Conservation (phyloP, 2,113 vertebrate genomes). For the Pelobates fuscus region DNA sequence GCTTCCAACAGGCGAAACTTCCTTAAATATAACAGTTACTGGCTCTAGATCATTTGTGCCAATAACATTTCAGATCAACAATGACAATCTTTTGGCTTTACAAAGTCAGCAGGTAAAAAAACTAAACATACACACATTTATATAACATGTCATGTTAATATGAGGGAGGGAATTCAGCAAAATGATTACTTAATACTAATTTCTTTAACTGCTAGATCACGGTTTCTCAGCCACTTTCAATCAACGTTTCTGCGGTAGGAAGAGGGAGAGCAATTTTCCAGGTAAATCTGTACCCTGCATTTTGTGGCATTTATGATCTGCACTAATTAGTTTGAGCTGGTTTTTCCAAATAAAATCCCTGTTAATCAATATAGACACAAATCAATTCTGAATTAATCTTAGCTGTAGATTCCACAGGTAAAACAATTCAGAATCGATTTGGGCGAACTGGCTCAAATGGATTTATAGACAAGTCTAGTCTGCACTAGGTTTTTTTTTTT, state of each 20-base stretch:
- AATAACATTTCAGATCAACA: slow-evolving; percentile 28
- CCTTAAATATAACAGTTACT: slow-evolving; percentile 28
- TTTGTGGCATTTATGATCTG: background rate
- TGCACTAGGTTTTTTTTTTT: too few species aligned
- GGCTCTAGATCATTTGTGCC: slow-evolving; percentile 8
- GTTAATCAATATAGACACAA: too few species aligned
- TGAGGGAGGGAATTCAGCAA: background rate
- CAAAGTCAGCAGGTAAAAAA: slow-evolving; percentile 34
- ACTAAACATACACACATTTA: background rate
- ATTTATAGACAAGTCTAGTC: too few species aligned
- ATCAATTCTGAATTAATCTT: too few species aligned
- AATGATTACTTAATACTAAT: background rate
- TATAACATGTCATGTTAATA: background rate
- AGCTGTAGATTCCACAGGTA: too few species aligned
- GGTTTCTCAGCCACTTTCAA: slow-evolving; percentile 3
- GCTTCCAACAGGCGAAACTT: background rate
- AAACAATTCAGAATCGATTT: too few species aligned
- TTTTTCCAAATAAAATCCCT: too few species aligned
- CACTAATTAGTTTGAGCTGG: too few species aligned
- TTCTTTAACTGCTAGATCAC: slow-evolving; percentile 22
- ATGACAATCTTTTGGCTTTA: background rate
- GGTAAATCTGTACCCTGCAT: background rate
- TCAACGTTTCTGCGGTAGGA: slow-evolving; percentile 24
- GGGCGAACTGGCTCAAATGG: too few species aligned
- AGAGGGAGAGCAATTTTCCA: slow-evolving; percentile 37